Conservation (phyloP, 2,113 vertebrate species). For the Meriones unguiculatus region DNA sequence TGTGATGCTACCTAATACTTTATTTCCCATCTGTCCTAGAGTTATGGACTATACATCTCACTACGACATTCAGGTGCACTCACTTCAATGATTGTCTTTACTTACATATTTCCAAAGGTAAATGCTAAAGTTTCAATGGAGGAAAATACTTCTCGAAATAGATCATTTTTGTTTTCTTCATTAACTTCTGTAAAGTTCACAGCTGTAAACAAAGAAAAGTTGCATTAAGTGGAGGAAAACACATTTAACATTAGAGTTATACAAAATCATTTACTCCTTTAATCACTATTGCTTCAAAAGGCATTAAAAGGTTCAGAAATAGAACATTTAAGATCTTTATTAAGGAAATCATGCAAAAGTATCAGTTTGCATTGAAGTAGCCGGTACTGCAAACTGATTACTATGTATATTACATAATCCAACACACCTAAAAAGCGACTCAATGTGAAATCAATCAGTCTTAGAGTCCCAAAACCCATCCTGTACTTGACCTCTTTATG, state of each 20-base stretch:
- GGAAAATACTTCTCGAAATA: conserved; percentile 95
- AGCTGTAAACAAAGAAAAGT: conserved; percentile 83
- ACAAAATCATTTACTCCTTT: conserved; percentile 48
- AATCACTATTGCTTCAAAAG: conserved; percentile 50
- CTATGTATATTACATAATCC: background rate
- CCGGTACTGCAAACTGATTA: conserved; percentile 51
- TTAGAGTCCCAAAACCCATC: background rate
- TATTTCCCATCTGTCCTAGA: background rate
- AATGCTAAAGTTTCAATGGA: conserved; percentile 98
- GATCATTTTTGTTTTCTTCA: conserved; percentile 94
- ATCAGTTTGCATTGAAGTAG: conserved; percentile 49
- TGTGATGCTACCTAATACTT: conserved; percentile 3
- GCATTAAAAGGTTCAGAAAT: conserved; percentile 21
- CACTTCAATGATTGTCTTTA: conserved; percentile 76
- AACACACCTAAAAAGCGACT: conserved; percentile 52
- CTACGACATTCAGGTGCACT: background rate
- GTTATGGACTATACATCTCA: background rate
- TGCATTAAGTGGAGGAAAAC: conserved; percentile 57
- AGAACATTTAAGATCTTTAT: conserved; percentile 44
- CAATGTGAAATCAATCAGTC: conserved; percentile 35
- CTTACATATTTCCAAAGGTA: conserved; percentile 99
- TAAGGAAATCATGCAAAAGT: conserved; percentile 58
- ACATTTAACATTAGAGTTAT: conserved; percentile 47
- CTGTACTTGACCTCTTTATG: background rate
- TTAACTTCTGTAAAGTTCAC: conserved; percentile 98